Base-by-base conservation (phyloP, 1,140 invertebrate genomes). In the Drosophila kikkawai region DNA sequence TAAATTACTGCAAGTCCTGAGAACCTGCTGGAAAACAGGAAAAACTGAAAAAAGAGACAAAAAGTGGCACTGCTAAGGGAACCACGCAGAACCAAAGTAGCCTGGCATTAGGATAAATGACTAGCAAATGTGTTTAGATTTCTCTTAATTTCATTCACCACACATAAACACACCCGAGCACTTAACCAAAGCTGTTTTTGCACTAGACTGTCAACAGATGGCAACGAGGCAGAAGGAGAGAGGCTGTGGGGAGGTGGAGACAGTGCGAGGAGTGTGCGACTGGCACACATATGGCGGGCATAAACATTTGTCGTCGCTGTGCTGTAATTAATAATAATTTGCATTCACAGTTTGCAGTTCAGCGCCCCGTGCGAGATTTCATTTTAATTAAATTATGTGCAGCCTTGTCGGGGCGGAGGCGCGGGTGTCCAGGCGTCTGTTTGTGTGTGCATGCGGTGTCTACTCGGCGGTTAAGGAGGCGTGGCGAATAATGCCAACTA, bases 311-410 rank as follows among this genome's bases (percentile, higher is more conserved):
- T 73, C 68, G 70, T 60, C 56, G 55, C 70, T 60, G 29, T 73
- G 70, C 70, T 74, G 70, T 74, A 74, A 74, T 74, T 74, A 74
- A 74, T 74, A 74, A 74, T 74, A 74, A 74, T 74, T 74, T 74
- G 70, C 70, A 74, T 74, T 74, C 69, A 73, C 69, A 73, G 53
- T 73, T 73, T 73, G 70, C 67, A 73, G 68, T 73, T 73, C 70
- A 73, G 68, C 53, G 68, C 69, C 55, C 69, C 51, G 69, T 71
- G 69, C 32, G 70, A 73, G 70, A 68, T 70, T 70, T 70, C 67
- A 56, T 73, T 73, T 73, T 73, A 73, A 73, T 73, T 73, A 73
- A 73, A 73, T 73, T 73, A 73, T 73, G 55, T 73, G 70, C 55
- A 73, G 37, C 45, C 53, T 60, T 71, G 70, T 60, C 70, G 34